Base-by-base conservation (phyloP, 2,797 vertebrate species). In the Gila robusta region DNA sequence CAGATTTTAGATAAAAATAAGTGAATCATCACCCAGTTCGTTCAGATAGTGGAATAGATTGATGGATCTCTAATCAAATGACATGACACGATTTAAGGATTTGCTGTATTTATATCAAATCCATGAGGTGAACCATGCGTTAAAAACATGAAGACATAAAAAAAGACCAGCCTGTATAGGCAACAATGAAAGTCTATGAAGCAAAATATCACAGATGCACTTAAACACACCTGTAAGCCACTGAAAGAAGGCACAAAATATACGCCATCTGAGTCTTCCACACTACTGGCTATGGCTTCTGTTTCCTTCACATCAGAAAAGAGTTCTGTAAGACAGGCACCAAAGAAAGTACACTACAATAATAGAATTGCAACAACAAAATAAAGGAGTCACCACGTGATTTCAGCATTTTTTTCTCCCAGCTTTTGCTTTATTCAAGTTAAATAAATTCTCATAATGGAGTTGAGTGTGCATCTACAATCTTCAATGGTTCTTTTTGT, bases 171-270 rank as follows among this genome's bases (percentile, higher is more conserved):
- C 12, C 5, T 64, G 62, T 16, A 28, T 28, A 26, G 59, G 11
- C n/a, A 64, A 64, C 26, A 64, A 32, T 66, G 28, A 28, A 64
- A 66, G 62, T 64, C 26, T 64, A 64, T 64, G 12, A 64, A 12
- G 62, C 2, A 7, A 66, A 62, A 32, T 32, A 21, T n/a, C 4
- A 74, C 3, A 19, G 5, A 56, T 19, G 7, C 23, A 32, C 52
- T 17, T 52, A 74, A 32, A 86, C 90, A 73, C 95, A 99, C 98
- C 98, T 99, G 98, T 79, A 98, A 93, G 88, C 97, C 97, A 59
- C 95, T 97, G 92, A 98, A 98, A 11, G 97, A 97, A 14, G 98
- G 98, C 76, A 99, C 96, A 88, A 99, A 99, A 92, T 94, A 99
- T 91, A 99, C 98, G 1, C 98, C 98, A 81, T 96, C 96, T 9